Conservation (phyloP, 2,113 vertebrate genomes). For the Hystrix cristata region DNA sequence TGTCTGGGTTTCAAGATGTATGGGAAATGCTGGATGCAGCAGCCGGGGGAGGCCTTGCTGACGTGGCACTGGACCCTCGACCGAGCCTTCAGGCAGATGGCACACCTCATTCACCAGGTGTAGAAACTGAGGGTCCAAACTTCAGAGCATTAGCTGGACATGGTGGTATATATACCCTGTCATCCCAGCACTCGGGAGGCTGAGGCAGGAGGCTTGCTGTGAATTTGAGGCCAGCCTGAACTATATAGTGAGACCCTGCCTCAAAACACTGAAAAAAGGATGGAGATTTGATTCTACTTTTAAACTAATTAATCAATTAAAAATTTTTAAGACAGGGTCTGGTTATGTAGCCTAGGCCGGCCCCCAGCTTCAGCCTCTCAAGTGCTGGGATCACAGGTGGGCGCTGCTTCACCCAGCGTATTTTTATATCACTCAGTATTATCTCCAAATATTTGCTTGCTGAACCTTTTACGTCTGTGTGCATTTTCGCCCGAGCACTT, state of each 20-base stretch:
- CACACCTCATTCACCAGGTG: neutral
- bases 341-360: neutral
- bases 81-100: neutral
- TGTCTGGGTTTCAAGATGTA: neutral
- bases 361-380: neutral
- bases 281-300: neutral
- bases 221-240: no score
- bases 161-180: neutral
- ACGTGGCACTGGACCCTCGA: neutral
- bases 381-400: neutral
- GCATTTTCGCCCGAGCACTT: neutral
- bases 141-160: neutral
- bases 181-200: neutral
- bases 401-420: neutral
- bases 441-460: neutral
- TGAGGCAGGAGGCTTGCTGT: no score
- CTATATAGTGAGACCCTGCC: no score
- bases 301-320: neutral
- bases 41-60: neutral
- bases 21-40: neutral
- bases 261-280: neutral
- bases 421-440: no score
- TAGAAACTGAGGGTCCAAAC: neutral
- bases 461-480: neutral
- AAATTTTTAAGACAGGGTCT: neutral